Evolutionary conservation across 1,140 invertebrate genomes (phyloP).

Genomic region (Aplysia californica): DNA sequence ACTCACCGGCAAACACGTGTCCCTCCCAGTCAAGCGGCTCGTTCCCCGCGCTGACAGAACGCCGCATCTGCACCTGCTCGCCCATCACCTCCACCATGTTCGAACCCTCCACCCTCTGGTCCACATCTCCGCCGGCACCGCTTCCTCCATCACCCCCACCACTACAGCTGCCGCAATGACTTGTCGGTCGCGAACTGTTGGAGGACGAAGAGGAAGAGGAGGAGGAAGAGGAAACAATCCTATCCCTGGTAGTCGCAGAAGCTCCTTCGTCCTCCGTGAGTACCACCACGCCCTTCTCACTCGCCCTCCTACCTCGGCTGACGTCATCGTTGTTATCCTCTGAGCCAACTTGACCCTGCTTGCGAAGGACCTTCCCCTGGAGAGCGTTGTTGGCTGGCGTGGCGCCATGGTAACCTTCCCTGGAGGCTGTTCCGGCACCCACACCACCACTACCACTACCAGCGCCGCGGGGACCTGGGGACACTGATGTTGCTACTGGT

Average conservation of each 20-base stretch:
- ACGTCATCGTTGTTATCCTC: no score
- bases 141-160: background rate
- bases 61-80: slow-evolving; percentile 24
- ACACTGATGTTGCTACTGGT: background rate
- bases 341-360: no score
- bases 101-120: background rate
- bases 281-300: no score
- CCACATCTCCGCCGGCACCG: background rate
- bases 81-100: slow-evolving; percentile 13
- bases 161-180: no score
- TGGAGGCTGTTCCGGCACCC: no score
- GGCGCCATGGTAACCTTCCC: background rate
- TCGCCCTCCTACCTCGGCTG: no score
- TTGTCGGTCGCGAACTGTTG: background rate
- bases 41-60: slow-evolving; percentile 20
- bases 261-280: no score
- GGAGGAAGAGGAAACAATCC: no score
- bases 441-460: no score
- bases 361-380: no score
- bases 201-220: background rate
- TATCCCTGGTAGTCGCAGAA: no score
- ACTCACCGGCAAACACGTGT: slow-evolving; percentile 41
- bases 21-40: slow-evolving; percentile 26
- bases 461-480: no score
- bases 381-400: background rate